Evolutionary conservation across 1,140 invertebrate species (phyloP), one percentile per base, ranked within the genome.

Genomic region (Euura saliciscinereae): DNA sequence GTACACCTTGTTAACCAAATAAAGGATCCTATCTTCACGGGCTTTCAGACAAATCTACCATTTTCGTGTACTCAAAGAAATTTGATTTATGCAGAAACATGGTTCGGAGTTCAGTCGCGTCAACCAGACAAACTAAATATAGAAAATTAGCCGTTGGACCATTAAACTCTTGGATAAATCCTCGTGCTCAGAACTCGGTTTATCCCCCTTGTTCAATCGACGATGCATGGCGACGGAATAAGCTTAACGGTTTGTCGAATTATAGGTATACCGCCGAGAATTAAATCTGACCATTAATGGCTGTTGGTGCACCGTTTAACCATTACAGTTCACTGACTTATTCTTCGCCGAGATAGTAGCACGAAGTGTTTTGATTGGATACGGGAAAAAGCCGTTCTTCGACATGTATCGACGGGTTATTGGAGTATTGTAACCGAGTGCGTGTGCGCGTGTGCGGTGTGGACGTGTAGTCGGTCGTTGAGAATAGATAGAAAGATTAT

Each of bases 401-500:
- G 28, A 28, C 28, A 28, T 28, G 28, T 28, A 28, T 28, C 28
- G 28, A 28, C 28, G 28, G 28, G 28, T 28, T 28, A 28, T 28
- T 28, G 28, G 6, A 59, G 51, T 59, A 6, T 59, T 59, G 51
- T 1, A 1, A 28, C 28, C 28, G 28, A 1, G 28, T 28, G 28
- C 0, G 28, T 45, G 43, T 45, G 43, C n/a, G 42, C 69, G 64
- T 7, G 8, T 44, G 65, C 69, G 6, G 13, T 6, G 51, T n/a
- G 0, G 3, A 59, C 2, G 13, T 59, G 13, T 59, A 11, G 3
- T 45, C 3, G 65, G 11, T 70, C 43, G 66, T 71, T 65, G 44
- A 74, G 79, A 83, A 83, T 85, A 80, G 81, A 81, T 81, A 82
- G 82, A 83, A 77, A 82, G 83, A 85, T 85, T 83, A 84, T 79